Base-by-base conservation (phyloP, 2,888 invertebrate genomes). In the Eilema sororculum region DNA sequence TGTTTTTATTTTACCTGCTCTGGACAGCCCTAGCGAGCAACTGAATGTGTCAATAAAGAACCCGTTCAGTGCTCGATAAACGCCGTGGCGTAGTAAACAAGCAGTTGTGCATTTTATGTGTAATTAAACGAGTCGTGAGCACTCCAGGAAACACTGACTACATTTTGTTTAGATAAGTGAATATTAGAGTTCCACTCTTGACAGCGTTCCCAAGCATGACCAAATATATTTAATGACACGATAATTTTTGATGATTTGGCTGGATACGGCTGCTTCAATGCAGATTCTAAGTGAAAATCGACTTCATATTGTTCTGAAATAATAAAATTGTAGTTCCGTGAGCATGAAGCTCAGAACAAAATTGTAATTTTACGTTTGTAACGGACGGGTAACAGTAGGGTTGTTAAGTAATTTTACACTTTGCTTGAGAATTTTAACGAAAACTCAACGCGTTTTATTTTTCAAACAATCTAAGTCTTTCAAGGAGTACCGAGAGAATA, bases 101-200 rank as follows among this genome's bases (percentile, higher is more conserved):
- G 85, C 87, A 86, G 86, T 90, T 88, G 87, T 87, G 83, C 88
- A 87, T 87, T 93, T 93, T 92, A 92, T 91, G 90, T 92, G 91
- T 89, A 91, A 92, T 93, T 91, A 93, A 92, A 90, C 83, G 82
- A 80, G 78, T 77, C 62, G 46, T 59, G 20, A 25, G 52, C n/a
- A 41, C 72, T 52, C 80, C 76, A 77, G 76, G 79, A 76, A 74
- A 74, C 57, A 72, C 60, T 62, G 37, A 65, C 58, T 25, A 65
- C 66, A 37, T 69, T 73, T 74, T 78, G 65, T 77, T 78, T 75
- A 73, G 65, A 52, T 72, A 65, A 24, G 22, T 33, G 13, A 65
- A 56, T 9, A 22, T 25, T 69, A 65, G 13, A 67, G 71, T 52
- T 67, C 68, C 62, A 56, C 24, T 33, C 9, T n/a, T 52, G 16